phyloP scores from a whole-genome alignment of 35 echinoderm and acorn worm species.

The Nesometra sesokonis region DNA sequence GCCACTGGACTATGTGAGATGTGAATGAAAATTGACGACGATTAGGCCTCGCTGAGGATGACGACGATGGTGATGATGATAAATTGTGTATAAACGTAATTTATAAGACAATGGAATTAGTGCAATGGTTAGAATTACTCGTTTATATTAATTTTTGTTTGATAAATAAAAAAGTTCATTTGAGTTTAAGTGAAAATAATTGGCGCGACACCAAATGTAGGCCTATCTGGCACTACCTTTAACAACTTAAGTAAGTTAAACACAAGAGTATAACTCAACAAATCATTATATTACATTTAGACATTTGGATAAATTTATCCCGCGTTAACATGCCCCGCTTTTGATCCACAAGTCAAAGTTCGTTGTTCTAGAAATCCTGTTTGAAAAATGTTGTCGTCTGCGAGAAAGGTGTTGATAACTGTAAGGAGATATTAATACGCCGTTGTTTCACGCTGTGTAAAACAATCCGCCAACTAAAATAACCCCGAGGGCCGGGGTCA shows the following conservation, averaged over 20 bases:
- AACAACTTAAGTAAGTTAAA: too few relatives aligned
- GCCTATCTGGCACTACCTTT: too few relatives aligned
- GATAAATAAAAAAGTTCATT: background rate
- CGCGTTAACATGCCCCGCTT: background rate
- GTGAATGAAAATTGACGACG: too few relatives aligned
- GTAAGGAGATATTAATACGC: background rate
- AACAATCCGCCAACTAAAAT: background rate
- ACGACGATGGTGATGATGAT: too few relatives aligned
- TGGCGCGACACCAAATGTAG: background rate
- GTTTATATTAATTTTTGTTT: too few relatives aligned
- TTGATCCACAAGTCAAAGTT: background rate
- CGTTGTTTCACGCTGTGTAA: background rate
- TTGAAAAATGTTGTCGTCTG: background rate
- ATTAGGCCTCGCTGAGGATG: too few relatives aligned
- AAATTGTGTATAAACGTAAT: too few relatives aligned
- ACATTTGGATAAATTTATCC: background rate
- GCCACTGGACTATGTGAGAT: too few relatives aligned
- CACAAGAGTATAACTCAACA: too few relatives aligned
- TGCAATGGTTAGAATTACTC: too few relatives aligned
- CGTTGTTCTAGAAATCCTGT: background rate
- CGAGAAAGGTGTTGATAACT: background rate
- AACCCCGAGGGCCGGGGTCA: background rate
- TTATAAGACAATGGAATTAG: too few relatives aligned
- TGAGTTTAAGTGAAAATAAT: background rate
- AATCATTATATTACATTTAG: too few relatives aligned